A percentile compares a stretch with the other conserved stretches of the same genome.
phyloP scores from a whole-genome alignment of 2,888 invertebrate genomes.

The Carabus problematicus region DNA sequence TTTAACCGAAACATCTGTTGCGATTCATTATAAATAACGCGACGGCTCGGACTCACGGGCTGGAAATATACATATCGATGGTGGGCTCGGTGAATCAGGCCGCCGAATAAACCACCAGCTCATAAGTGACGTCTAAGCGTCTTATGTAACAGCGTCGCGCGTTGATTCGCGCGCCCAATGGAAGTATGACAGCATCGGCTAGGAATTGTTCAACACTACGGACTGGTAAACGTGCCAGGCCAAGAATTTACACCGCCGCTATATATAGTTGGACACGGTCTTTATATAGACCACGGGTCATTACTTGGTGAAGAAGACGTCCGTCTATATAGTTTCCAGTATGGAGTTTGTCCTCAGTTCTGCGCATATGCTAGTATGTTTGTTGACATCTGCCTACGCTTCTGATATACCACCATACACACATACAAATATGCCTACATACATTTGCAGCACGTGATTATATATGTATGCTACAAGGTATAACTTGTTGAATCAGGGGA shows the following conservation, averaged over 20 bases:
- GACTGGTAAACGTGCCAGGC: background rate
- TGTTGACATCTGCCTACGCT: constrained; percentile 37
- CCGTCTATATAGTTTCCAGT: background rate
- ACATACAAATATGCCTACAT: background rate
- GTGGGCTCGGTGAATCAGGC: constrained; percentile 52
- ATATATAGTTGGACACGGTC: constrained; percentile 20
- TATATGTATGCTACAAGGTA: background rate
- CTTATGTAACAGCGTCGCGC: constrained; percentile 43
- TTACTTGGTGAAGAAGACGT: constrained; percentile 30
- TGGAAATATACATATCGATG: constrained; percentile 54
- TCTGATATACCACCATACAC: too few relatives aligned
- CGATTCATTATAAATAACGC: constrained; percentile 54
- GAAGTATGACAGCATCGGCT: constrained; percentile 30
- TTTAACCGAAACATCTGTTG: constrained; percentile 55
- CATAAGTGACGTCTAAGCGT: constrained; percentile 42
- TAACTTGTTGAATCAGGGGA: background rate
- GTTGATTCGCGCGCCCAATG: background rate
- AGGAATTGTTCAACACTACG: constrained; percentile 23
- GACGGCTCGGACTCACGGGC: constrained; percentile 51
- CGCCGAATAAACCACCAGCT: constrained; percentile 50
- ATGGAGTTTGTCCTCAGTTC: constrained; percentile 5
- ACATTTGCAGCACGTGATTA: background rate
- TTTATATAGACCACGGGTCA: constrained; percentile 27
- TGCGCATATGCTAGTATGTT: background rate
- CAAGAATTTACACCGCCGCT: constrained; percentile 28